Percentiles rank a stretch among this genome's conserved stretches.
phyloP scores from a whole-genome alignment of 2,113 vertebrate species.

The Oxyura jamaicensis region DNA sequence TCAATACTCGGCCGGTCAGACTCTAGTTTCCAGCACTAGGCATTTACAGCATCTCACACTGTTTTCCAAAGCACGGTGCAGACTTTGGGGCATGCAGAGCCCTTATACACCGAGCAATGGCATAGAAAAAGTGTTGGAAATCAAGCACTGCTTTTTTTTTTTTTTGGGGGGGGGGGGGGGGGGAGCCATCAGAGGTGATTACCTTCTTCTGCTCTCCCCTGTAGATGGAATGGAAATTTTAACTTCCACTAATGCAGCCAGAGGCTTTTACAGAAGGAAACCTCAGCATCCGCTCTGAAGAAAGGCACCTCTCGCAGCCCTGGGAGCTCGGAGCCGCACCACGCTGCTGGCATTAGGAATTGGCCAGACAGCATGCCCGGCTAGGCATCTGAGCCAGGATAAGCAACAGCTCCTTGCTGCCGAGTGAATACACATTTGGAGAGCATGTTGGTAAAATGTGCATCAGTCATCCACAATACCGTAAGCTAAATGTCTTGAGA shows the following conservation, averaged over 20 bases:
- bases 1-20: not conserved
- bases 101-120: not conserved
- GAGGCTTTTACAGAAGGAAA: not conserved
- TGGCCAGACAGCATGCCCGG: not conserved
- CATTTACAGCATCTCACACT: not conserved
- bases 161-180: not conserved
- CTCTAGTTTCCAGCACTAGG: not conserved
- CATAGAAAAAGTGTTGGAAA: not conserved
- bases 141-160: not conserved
- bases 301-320: not conserved
- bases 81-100: not conserved
- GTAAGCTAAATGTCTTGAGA: rapidly evolving
- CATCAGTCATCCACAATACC: not conserved
- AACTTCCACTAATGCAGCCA: not conserved
- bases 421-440: not conserved
- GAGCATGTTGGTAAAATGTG: rapidly evolving
- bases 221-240: not conserved
- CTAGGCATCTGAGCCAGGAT: not conserved
- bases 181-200: not conserved
- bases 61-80: not conserved
- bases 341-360: not conserved
- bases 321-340: not conserved
- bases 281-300: rapidly evolving
- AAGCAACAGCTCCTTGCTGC: not conserved
- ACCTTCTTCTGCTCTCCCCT: not conserved